Percentiles rank a stretch among this genome's conserved stretches.
These are phyloP conservation scores for Phainopepla nitens DNA, from an alignment of 2,113 vertebrate species.

Conservation along the genomic window DNA sequence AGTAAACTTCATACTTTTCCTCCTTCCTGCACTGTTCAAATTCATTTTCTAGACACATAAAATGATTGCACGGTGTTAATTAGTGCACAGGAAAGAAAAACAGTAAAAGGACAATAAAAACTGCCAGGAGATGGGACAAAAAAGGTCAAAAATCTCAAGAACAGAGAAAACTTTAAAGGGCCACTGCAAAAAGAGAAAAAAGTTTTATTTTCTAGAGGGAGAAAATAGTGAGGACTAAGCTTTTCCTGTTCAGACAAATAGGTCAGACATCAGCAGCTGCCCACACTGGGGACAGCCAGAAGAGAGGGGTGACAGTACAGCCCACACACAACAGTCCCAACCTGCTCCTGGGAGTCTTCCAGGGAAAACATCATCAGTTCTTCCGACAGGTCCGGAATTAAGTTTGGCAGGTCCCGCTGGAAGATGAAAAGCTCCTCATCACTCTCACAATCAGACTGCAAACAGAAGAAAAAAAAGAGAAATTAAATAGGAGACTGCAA, in stretches of 20 bases:
- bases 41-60: neutral
- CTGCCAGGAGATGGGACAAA: neutral
- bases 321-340: neutral
- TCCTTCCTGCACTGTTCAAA: neutral
- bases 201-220: neutral
- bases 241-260: neutral
- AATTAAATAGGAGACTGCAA: neutral
- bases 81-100: neutral
- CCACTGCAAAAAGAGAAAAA: neutral
- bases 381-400: constrained; percentile 68
- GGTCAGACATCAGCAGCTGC: neutral
- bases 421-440: constrained; percentile 73
- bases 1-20: neutral
- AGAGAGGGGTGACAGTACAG: neutral
- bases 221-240: neutral
- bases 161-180: neutral
- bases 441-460: constrained; percentile 74
- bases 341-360: constrained; percentile 57
- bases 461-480: neutral
- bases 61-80: neutral
- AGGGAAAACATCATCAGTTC: constrained; percentile 46
- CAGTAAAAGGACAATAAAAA: neutral
- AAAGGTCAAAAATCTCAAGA: neutral
- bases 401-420: constrained; percentile 63
- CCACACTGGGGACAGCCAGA: neutral